Percentiles rank a stretch among this genome's conserved stretches.
Conservation (phyloP, 2,888 invertebrate genomes). For the Drosophila nr. perissopoda region DNA sequence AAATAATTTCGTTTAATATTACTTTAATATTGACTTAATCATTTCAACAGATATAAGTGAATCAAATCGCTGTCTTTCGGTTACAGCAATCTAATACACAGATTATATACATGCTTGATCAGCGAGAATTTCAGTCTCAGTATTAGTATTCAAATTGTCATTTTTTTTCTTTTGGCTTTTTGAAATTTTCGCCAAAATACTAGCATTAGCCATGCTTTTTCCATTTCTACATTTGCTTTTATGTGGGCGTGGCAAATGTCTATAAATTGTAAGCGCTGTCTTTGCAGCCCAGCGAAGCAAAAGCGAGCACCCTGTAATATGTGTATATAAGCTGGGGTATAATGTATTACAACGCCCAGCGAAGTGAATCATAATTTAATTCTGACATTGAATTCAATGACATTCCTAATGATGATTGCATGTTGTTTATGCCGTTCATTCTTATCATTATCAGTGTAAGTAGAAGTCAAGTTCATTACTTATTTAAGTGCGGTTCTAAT, state of each 20-base stretch:
- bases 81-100: too few relatives aligned
- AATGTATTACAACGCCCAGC: conserved; percentile 4
- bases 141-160: neutral
- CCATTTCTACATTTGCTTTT: neutral
- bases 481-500: conserved; percentile 52
- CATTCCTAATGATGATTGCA: conserved; percentile 6
- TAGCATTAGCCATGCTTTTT: too few relatives aligned
- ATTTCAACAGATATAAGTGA: neutral
- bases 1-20: neutral
- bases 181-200: neutral
- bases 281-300: neutral
- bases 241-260: conserved; percentile 7
- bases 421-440: conserved; percentile 17
- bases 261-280: conserved; percentile 7
- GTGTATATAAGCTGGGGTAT: neutral
- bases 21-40: too few relatives aligned
- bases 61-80: neutral
- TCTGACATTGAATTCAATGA: conserved; percentile 3
- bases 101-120: neutral
- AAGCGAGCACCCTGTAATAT: neutral
- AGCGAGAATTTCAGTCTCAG: neutral
- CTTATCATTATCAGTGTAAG: conserved; percentile 26
- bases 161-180: neutral
- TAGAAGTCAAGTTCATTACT: conserved; percentile 43
- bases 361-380: conserved; percentile 4